A percentile compares a stretch with the other conserved stretches of the same genome.
These are phyloP conservation scores for Phoxinus dragarum DNA, from an alignment of 2,797 vertebrate species.

Conservation along the genomic window DNA sequence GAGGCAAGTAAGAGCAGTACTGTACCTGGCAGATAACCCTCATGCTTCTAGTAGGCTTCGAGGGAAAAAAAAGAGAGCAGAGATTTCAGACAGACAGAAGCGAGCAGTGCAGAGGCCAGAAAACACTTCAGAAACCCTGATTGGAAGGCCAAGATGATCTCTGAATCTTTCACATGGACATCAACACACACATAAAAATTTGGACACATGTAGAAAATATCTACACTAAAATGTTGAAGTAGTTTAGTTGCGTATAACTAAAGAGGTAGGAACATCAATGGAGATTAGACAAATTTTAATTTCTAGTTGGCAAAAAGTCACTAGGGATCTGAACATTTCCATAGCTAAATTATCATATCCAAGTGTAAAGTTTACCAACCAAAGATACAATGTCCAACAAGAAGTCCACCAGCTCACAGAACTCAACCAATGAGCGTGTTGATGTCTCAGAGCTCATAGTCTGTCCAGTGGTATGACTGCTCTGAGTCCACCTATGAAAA, in stretches of 20 bases:
- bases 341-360: background rate
- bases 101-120: constrained; percentile 76
- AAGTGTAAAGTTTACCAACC: constrained; percentile 80
- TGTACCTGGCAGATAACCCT: constrained; percentile 99
- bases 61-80: constrained; percentile 88
- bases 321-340: background rate
- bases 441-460: constrained; percentile 77
- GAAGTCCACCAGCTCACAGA: constrained; percentile 97
- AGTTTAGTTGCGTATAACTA: constrained; percentile 9
- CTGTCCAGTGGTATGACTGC: constrained; percentile 73
- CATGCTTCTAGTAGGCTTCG: constrained; percentile 99
- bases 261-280: background rate
- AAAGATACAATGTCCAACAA: constrained; percentile 98
- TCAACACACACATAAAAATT: background rate
- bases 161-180: constrained; percentile 23
- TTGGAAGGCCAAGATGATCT: constrained; percentile 11
- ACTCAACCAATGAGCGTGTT: constrained; percentile 89
- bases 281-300: background rate
- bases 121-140: constrained; percentile 52
- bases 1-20: constrained; percentile 84
- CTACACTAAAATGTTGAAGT: background rate
- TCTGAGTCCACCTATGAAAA: constrained; percentile 84
- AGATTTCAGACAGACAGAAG: constrained; percentile 89
- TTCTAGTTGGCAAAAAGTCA: background rate
- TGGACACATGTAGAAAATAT: background rate